Base-by-base conservation (phyloP, 2,888 invertebrate genomes). In the Dermolepida albohirtum region DNA sequence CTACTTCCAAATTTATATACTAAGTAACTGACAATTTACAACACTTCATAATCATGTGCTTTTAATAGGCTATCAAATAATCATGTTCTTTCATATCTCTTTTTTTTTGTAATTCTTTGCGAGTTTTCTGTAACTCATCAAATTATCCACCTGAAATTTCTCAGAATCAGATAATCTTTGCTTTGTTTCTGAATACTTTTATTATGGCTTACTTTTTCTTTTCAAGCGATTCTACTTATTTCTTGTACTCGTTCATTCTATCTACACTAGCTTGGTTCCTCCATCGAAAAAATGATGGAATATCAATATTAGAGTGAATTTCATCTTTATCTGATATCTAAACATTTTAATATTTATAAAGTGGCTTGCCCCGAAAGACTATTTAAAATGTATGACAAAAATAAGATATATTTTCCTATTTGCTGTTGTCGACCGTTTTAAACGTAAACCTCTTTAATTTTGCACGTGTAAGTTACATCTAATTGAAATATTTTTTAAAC, bases 271-370 rank as follows among this genome's bases (percentile, higher is more conserved):
- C 98, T 83, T 98, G 95, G 85, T 99, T 99, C 73, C 99, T 89
- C 99, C 99, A 99, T 80, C 98, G 89, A 83, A 97, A 99, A 71
- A 99, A 84, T n/a, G 98, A 98, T 4, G 98, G 97, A 39, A 98
- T 99, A 84, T 99, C 99, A 80, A 99, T 97, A 83, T 99, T 99
- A 50, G 98, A 98, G 86, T 99, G 98, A 49, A 95, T 96, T 79
- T 99, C 98, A 86, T 99, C 99, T 86, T 99, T 99, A 83, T 99
- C 99, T 22, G 98, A 99, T 79, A 99, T 95, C 97, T 98, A 39
- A 41, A 67, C 40, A 22, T 22, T 6, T n/a, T n/a, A n/a, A 22
- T 11, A 16, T 63, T 8, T 1, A 64, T 22, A 49, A 2, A 47
- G 22, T 22, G 1, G 4, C 22, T 22, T 22, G 4, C 22, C 29